Evolutionary conservation across 2,888 invertebrate genomes (phyloP).

Genomic region (Spisula subtruncata): DNA sequence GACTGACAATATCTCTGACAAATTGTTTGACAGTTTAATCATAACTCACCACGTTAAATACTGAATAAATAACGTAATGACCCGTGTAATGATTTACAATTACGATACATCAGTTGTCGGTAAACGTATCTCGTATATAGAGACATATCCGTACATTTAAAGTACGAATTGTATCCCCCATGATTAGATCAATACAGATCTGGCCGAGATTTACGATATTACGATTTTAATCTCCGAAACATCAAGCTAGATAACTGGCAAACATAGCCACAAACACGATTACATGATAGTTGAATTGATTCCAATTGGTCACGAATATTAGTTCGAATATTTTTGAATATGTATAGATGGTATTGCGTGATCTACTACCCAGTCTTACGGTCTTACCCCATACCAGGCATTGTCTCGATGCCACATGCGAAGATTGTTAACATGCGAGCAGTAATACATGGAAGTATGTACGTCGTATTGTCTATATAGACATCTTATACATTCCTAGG

Average conservation of each 20-base stretch:
- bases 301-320: constrained; percentile 31
- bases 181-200: constrained; percentile 49
- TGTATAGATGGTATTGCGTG: constrained; percentile 47
- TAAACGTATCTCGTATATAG: neutral
- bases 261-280: constrained; percentile 35
- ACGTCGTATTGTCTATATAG: neutral
- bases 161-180: neutral
- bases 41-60: neutral
- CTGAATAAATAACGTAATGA: constrained; percentile 22
- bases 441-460: neutral
- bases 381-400: constrained; percentile 54
- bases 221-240: constrained; percentile 47
- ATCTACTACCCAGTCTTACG: neutral
- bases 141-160: constrained; percentile 16
- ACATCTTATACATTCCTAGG: neutral
- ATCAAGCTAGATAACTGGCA: constrained; percentile 49
- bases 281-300: constrained; percentile 41
- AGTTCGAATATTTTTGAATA: neutral
- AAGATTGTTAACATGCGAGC: constrained; percentile 41
- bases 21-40: neutral
- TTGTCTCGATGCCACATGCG: constrained; percentile 65
- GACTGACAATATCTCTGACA: neutral
- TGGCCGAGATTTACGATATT: constrained; percentile 35
- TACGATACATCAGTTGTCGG: neutral
- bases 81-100: constrained; percentile 33